A percentile compares a stretch with the other conserved stretches of the same genome.
phyloP scores from a whole-genome alignment of 2,113 vertebrate genomes.

The Fregata magnificens region DNA sequence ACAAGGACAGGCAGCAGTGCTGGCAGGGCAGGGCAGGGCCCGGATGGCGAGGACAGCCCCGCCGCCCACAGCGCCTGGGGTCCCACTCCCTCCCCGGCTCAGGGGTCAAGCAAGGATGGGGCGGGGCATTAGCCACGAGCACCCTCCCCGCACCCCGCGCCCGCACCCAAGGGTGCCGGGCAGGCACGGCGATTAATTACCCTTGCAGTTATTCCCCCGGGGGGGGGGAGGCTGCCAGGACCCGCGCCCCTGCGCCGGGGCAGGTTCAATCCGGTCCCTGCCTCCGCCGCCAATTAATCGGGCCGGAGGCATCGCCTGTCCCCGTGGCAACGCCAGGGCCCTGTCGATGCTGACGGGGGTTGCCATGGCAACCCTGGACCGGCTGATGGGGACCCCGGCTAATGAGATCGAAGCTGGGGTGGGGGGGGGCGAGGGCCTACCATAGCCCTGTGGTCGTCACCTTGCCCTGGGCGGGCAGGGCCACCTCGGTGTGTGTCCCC shows the following conservation, averaged over 20 bases:
- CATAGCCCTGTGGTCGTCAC: background rate
- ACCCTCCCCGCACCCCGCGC: background rate
- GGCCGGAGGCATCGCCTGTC: slow-evolving; percentile 24
- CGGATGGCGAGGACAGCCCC: background rate
- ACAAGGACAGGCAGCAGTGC: slow-evolving; percentile 4
- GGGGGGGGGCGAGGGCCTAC: background rate
- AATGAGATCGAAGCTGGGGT: background rate
- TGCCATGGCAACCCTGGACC: slow-evolving; percentile 43
- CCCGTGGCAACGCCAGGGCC: background rate
- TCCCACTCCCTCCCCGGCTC: background rate
- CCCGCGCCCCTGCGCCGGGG: accelerated
- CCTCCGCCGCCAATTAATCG: background rate
- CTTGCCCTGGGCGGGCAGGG: background rate
- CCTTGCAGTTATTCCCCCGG: background rate
- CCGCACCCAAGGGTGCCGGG: background rate
- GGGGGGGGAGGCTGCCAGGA: background rate
- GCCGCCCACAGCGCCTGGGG: background rate
- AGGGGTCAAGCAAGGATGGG: background rate
- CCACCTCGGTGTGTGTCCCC: background rate
- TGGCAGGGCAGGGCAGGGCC: background rate
- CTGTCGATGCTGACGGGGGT: slow-evolving; percentile 43
- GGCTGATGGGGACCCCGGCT: background rate
- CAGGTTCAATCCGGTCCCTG: background rate
- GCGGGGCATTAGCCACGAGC: background rate
- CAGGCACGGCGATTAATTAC: background rate